These are phyloP conservation scores for Philonicus albiceps DNA, from an alignment of 2,888 invertebrate species.

Conservation along the genomic window DNA sequence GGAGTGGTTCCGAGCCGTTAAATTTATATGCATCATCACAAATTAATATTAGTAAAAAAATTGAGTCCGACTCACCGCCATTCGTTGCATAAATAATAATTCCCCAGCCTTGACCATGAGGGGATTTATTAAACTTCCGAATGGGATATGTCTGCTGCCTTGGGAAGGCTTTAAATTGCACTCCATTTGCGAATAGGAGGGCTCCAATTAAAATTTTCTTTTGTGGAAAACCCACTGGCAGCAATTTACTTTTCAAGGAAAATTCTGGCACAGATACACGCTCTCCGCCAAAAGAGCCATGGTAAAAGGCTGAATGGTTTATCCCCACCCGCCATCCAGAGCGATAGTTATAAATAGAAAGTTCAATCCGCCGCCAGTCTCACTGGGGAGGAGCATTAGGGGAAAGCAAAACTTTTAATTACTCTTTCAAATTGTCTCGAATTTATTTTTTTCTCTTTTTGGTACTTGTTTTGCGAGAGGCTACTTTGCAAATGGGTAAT, in stretches of 20 bases:
- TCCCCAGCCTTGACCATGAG: background rate
- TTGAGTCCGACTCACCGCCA: background rate
- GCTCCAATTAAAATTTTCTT: background rate
- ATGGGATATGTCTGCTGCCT: background rate
- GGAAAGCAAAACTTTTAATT: background rate
- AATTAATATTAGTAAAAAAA: background rate
- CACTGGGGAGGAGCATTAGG: background rate
- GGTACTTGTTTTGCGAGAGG: background rate
- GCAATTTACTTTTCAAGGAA: background rate
- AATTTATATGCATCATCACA: background rate
- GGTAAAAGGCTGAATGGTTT: background rate
- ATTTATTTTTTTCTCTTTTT: background rate
- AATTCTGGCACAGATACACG: background rate
- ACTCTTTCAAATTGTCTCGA: background rate
- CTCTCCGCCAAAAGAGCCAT: background rate
- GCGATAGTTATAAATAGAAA: background rate
- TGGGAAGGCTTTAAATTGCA: background rate
- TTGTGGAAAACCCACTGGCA: background rate
- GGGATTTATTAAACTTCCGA: background rate
- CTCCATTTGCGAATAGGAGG: background rate
- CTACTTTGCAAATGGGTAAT: background rate
- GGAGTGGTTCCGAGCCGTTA: background rate
- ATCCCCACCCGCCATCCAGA: background rate
- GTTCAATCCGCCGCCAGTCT: background rate
- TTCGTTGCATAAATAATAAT: background rate